Base-by-base conservation (phyloP, 2,797 vertebrate species). In the Poecilia picta region DNA sequence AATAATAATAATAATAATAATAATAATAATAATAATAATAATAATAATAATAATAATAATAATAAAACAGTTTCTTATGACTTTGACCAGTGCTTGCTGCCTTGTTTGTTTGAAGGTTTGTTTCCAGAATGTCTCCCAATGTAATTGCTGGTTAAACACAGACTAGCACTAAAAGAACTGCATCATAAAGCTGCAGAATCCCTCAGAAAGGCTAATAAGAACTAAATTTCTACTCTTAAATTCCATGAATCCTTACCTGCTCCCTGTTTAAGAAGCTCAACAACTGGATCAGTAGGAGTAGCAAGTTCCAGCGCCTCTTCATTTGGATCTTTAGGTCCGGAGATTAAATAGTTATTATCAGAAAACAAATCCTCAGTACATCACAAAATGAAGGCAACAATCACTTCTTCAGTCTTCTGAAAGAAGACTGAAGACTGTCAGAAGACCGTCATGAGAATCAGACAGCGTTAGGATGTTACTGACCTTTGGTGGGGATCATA, bases 401-500 rank as follows among this genome's bases (percentile, higher is more conserved):
- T 71, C 7, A 5, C 18, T 68, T 13, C 25, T 41, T 68, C 36
- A 12, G 36, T 23, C 36, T 12, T 20, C 8, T 12, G 25, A 68
- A 41, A 68, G n/a, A n/a, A n/a, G n/a, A n/a, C n/a, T n/a, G n/a
- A n/a, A n/a, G n/a, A n/a, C n/a, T n/a, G n/a, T n/a, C n/a, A n/a
- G n/a, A n/a, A n/a, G n/a, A n/a, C n/a, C n/a, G 8, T 10, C 1
- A 23, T 39, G 74, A 55, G 25, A 47, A 25, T 12, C 16, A 68
- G 23, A 46, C 39, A 23, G 57, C 3, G 13, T 28, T 62, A 55
- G 53, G 8, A 59, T 1, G 0, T 5, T 33, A 83, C 94, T 93
- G 94, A 99, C 98, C 98, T 98, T 97, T 96, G 90, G 97, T 94
- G 85, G 98, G 98, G 94, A 99, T 98, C 93, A 99, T 97, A 86